Conservation (phyloP, 2,888 invertebrate species). For the Epinotia demarniana region DNA sequence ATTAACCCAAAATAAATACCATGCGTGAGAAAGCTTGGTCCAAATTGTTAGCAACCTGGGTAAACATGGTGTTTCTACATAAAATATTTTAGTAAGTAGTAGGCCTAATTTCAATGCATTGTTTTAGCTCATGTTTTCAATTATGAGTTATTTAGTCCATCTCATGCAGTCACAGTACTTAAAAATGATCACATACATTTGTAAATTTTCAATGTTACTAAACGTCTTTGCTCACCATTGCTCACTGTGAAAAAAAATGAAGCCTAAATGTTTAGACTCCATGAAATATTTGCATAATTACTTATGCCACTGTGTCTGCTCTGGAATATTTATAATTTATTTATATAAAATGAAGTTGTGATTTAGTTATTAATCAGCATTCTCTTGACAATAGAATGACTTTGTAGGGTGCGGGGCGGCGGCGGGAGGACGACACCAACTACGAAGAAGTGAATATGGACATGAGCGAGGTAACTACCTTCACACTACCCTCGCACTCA, state of each 20-base stretch:
- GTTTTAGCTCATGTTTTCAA: background rate
- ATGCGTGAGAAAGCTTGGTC: background rate
- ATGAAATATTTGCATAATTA: background rate
- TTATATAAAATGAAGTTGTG: conserved; percentile 9
- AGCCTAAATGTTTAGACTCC: background rate
- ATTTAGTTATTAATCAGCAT: conserved; percentile 77
- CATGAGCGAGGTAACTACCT: conserved; percentile 87
- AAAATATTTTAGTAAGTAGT: too few relatives aligned
- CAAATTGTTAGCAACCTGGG: background rate
- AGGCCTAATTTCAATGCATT: background rate
- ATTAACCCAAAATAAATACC: background rate
- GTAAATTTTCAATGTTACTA: conserved; percentile 2
- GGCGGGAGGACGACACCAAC: conserved; percentile 86
- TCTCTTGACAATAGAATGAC: conserved; percentile 85
- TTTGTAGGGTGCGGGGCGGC: conserved; percentile 73
- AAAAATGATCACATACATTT: background rate
- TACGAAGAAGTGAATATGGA: conserved; percentile 92
- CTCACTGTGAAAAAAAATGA: background rate
- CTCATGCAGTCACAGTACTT: background rate
- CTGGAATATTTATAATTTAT: background rate
- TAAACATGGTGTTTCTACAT: too few relatives aligned
- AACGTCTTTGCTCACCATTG: background rate
- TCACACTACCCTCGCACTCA: background rate
- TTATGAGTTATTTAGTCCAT: background rate
- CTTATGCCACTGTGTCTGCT: background rate